Percentiles rank a stretch among this genome's conserved stretches.
phyloP scores from a whole-genome alignment of 2,888 invertebrate genomes.

The Cataglyphis livida region DNA sequence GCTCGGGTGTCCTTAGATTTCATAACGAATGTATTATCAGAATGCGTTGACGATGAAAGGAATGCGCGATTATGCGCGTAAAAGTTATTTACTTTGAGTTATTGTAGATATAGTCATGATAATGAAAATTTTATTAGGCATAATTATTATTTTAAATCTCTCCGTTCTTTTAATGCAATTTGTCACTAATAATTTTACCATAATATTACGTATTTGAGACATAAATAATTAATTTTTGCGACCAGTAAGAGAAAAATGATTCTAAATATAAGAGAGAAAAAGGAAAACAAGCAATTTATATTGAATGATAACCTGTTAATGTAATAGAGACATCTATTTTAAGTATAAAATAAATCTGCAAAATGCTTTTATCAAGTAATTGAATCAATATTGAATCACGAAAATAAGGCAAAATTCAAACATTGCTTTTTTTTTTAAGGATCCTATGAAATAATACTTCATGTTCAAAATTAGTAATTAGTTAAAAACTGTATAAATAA shows the following conservation, averaged over 20 bases:
- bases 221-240: neutral
- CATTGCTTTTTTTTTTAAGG: too few relatives aligned
- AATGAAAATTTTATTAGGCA: conserved; percentile 8
- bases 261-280: conserved; percentile 4
- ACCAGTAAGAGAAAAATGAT: neutral
- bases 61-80: conserved; percentile 21
- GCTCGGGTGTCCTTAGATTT: conserved; percentile 46
- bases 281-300: neutral
- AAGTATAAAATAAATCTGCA: neutral
- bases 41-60: conserved; percentile 37
- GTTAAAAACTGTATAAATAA: neutral
- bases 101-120: neutral
- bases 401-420: neutral
- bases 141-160: conserved; percentile 8
- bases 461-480: neutral
- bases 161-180: neutral
- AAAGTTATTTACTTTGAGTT: conserved; percentile 34
- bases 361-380: neutral
- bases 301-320: neutral
- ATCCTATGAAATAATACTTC: neutral
- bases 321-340: neutral
- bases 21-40: conserved; percentile 51
- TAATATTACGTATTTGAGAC: neutral
- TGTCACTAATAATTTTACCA: neutral
- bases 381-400: neutral